Percentiles rank a stretch among this genome's conserved stretches.
phyloP scores from a whole-genome alignment of 2,113 vertebrate genomes.

The Acanthochromis polyacanthus region DNA sequence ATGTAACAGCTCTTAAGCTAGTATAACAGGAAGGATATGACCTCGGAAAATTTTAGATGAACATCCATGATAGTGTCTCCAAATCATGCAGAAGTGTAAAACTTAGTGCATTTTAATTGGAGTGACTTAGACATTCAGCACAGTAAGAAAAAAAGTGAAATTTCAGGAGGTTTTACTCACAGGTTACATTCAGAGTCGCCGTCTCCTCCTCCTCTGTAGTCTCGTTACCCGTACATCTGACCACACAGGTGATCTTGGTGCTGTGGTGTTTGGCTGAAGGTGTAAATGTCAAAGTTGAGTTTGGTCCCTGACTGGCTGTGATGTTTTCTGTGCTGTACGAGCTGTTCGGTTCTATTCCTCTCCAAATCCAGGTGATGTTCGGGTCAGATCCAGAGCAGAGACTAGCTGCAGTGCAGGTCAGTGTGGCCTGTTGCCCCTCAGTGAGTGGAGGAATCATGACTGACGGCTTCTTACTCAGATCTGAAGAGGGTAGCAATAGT shows the following conservation, averaged over 20 bases:
- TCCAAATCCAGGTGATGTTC: conserved; percentile 56
- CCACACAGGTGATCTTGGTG: not conserved
- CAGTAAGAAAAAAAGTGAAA: too few species aligned
- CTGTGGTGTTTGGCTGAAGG: conserved; percentile 3
- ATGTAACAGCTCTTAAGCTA: too few species aligned
- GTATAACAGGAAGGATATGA: too few species aligned
- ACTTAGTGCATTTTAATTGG: too few species aligned
- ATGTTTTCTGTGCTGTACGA: not conserved
- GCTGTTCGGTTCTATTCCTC: not conserved
- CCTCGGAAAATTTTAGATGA: too few species aligned
- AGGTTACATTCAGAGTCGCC: not conserved
- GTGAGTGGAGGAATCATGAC: conserved; percentile 53
- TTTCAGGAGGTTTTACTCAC: conserved; percentile 46
- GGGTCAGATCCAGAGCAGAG: conserved; percentile 60
- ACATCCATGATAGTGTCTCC: too few species aligned
- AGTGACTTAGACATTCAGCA: too few species aligned
- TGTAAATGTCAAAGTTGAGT: conserved; percentile 13
- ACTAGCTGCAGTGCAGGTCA: conserved; percentile 61
- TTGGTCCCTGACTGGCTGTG: not conserved
- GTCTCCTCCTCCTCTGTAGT: conserved; percentile 2
- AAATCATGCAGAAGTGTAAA: too few species aligned
- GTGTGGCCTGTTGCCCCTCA: conserved; percentile 44
- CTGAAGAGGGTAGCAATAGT: conserved; percentile 15
- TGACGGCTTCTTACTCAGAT: conserved; percentile 48
- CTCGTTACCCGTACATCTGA: not conserved